These are phyloP conservation scores for Vultur gryphus DNA, from an alignment of 2,797 vertebrate genomes.

Conservation along the genomic window DNA sequence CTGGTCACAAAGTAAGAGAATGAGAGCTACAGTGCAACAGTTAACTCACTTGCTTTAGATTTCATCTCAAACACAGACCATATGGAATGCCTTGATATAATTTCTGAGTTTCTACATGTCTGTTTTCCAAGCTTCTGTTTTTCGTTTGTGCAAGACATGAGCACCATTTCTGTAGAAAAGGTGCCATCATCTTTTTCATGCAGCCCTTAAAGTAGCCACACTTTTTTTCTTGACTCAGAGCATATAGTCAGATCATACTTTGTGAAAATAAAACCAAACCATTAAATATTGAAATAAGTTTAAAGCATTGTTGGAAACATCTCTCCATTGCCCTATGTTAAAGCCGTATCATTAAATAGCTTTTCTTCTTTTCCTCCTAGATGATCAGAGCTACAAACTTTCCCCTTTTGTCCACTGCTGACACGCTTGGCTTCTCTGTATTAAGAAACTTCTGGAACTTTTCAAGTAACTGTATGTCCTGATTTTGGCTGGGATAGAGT, in stretches of 20 bases:
- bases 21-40: not conserved
- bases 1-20: not conserved
- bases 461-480: not conserved
- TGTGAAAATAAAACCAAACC: not conserved
- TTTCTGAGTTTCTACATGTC: not conserved
- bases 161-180: not conserved
- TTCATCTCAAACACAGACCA: not conserved
- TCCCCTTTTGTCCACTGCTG: not conserved
- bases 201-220: not conserved
- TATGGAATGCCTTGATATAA: not conserved
- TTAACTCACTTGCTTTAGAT: not conserved
- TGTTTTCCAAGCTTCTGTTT: not conserved
- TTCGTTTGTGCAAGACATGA: not conserved
- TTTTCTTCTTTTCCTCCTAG: not conserved
- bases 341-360: not conserved
- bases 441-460: not conserved
- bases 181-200: not conserved
- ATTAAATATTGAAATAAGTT: not conserved
- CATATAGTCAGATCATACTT: not conserved
- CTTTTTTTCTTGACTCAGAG: not conserved
- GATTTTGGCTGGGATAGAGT: too few species aligned
- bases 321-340: not conserved
- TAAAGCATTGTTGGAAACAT: not conserved
- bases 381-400: not conserved
- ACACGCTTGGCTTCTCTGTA: not conserved